Evolutionary conservation across 2,113 vertebrate genomes (phyloP), one percentile per base, ranked within the genome.

Genomic region (Morone saxatilis): DNA sequence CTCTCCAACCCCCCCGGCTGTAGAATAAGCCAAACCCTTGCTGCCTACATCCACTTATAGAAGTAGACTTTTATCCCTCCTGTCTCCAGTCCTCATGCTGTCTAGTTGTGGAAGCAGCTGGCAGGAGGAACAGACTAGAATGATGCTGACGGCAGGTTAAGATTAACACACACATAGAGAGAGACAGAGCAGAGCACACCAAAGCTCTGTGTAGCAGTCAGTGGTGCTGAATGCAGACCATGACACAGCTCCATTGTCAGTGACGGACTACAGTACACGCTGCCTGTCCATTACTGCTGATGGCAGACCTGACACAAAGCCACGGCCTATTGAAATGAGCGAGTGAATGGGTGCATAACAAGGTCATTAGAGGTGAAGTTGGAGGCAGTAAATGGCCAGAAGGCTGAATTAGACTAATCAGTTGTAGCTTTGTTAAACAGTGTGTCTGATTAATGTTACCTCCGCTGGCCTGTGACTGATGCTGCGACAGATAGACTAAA

Each of bases 231-330:
- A 91, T 89, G 71, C 73, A 84, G 80, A 88, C 69, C 78, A 80
- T 85, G 87, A 87, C 86, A 85, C 85, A 76, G 89, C 81, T 84
- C 88, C 82, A 89, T 90, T 91, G 91, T 90, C 77, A 63, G 41
- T 17, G 70, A 68, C 51, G 7, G 79, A 63, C 78, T 47, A 74
- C 86, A 57, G 62, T 75, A 67, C 62, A 84, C 71, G 87, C 78
- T 75, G 77, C 88, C 85, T 71, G 75, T 85, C 86, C 67, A 79
- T 86, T 92, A 87, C 86, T 91, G 93, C 93, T 93, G 93, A 91
- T 92, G 84, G 80, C 76, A 89, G 88, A 81, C n/a, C 63, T 76
- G 87, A 91, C 88, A 91, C 92, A 92, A 90, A 90, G 89, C 86
- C 80, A 13, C 61, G 0, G 89, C 75, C 87, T 70, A 76, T 91